Conservation (phyloP, 2,888 invertebrate species). For the Platypus cylindrus region DNA sequence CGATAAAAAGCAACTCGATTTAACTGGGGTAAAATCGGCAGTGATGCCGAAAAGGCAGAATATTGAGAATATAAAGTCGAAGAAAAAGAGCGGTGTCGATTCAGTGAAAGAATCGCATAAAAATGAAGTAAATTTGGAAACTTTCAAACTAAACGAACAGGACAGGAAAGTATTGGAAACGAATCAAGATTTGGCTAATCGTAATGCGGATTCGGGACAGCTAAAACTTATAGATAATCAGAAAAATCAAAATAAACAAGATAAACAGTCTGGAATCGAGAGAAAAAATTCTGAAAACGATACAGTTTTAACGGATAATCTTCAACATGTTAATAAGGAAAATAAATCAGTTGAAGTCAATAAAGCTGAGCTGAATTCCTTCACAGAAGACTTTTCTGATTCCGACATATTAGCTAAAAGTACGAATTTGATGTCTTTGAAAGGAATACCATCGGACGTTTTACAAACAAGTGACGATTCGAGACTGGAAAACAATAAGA, state of each 20-base stretch:
- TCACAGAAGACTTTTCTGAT: background rate
- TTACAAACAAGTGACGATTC: too few species aligned
- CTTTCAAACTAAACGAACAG: background rate
- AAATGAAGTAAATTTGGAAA: background rate
- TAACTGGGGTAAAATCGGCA: background rate
- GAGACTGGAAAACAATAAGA: too few species aligned
- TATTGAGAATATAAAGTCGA: background rate
- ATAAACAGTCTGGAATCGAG: background rate
- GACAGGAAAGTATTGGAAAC: background rate
- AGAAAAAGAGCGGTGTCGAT: background rate
- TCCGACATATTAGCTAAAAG: conserved; percentile 1
- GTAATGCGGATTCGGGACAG: background rate
- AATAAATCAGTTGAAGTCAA: background rate
- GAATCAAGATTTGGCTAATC: too few species aligned
- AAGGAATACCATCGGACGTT: too few species aligned
- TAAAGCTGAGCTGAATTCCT: background rate
- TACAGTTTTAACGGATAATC: background rate
- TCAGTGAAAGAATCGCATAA: background rate
- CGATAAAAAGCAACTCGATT: background rate
- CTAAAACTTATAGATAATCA: background rate
- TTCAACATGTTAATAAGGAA: background rate
- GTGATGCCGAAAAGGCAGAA: background rate
- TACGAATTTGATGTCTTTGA: too few species aligned
- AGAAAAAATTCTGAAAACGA: background rate
- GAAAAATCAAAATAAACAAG: background rate